Conservation (phyloP, 2,797 vertebrate species). For the Clarias pachynema region DNA sequence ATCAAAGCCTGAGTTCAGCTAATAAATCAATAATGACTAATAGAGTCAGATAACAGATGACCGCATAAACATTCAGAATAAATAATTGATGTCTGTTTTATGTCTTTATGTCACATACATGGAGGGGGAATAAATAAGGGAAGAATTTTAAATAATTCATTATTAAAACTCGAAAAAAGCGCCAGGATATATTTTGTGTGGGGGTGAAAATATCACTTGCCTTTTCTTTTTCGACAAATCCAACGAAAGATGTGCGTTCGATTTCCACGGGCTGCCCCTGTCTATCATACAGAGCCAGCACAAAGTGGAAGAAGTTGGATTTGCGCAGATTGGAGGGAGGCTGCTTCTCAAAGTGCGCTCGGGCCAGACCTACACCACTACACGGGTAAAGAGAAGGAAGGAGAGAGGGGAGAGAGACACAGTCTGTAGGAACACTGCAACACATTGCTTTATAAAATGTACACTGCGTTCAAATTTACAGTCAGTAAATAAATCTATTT, state of each 20-base stretch:
- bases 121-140: neutral
- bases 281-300: conserved; percentile 95
- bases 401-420: neutral
- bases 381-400: conserved; percentile 37
- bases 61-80: neutral
- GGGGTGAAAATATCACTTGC: conserved; percentile 71
- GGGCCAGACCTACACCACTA: conserved; percentile 97
- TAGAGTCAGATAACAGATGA: neutral
- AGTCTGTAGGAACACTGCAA: neutral
- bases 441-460: neutral
- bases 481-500: neutral
- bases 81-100: neutral
- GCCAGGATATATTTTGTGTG: neutral
- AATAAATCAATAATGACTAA: conserved; percentile 6
- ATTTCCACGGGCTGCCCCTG: conserved; percentile 99
- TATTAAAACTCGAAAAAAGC: neutral
- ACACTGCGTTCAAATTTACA: neutral
- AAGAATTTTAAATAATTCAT: neutral
- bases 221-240: conserved; percentile 98
- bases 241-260: conserved; percentile 95
- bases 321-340: conserved; percentile 90
- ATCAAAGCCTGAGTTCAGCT: neutral
- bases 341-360: conserved; percentile 99
- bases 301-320: conserved; percentile 86
- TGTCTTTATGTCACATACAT: neutral